Conservation (phyloP, 1,140 invertebrate species). For the Heliconius eleuchia region DNA sequence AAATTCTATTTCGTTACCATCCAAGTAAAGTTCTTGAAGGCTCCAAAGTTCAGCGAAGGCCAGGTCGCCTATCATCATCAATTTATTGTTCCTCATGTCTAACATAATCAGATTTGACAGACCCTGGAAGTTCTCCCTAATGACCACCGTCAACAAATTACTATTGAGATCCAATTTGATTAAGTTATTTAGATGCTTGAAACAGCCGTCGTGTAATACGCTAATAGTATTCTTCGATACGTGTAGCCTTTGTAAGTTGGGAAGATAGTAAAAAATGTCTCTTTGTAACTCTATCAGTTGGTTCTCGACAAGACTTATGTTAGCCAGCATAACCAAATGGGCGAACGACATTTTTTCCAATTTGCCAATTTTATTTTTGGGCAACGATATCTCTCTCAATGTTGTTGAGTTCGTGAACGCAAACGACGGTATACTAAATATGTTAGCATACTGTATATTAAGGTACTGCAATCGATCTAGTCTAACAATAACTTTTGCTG, state of each 20-base stretch:
- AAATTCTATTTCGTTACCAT: slow-evolving; percentile 85
- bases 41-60: slow-evolving; percentile 88
- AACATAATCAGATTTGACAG: slow-evolving; percentile 85
- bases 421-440: slow-evolving; percentile 85
- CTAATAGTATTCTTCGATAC: slow-evolving; percentile 87
- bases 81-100: slow-evolving; percentile 86
- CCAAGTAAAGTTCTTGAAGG: slow-evolving; percentile 87
- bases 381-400: slow-evolving; percentile 85
- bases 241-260: slow-evolving; percentile 84
- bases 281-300: slow-evolving; percentile 86
- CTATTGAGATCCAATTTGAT: slow-evolving; percentile 86
- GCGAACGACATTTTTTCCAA: slow-evolving; percentile 86
- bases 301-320: slow-evolving; percentile 87
- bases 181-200: slow-evolving; percentile 85
- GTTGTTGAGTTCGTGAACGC: slow-evolving; percentile 87
- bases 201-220: slow-evolving; percentile 87
- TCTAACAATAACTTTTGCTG: slow-evolving; percentile 85
- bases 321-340: slow-evolving; percentile 84
- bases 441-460: slow-evolving; percentile 86
- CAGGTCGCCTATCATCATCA: slow-evolving; percentile 87
- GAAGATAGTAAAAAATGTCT: slow-evolving; percentile 87
- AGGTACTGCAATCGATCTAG: slow-evolving; percentile 85
- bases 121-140: slow-evolving; percentile 87
- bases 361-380: slow-evolving; percentile 85
- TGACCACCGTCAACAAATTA: slow-evolving; percentile 86